These are phyloP conservation scores for Automeris io DNA, from an alignment of 2,888 invertebrate genomes.

Conservation along the genomic window DNA sequence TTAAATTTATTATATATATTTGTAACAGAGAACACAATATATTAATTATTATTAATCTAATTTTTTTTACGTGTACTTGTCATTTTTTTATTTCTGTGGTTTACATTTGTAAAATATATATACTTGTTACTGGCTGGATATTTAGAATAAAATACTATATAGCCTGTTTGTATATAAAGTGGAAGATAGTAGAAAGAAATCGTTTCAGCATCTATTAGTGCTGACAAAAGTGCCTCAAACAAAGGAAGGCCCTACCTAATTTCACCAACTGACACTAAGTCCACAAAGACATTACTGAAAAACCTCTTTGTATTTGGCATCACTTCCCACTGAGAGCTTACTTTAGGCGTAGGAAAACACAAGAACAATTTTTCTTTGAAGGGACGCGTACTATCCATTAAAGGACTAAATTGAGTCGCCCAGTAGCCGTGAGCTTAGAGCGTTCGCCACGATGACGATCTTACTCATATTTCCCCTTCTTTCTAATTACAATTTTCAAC, in stretches of 20 bases:
- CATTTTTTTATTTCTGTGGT: no score
- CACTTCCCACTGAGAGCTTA: background rate
- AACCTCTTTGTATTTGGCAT: background rate
- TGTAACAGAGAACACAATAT: no score
- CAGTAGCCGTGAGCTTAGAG: slow-evolving; percentile 12
- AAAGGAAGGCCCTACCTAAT: background rate
- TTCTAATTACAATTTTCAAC: no score
- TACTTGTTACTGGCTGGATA: no score
- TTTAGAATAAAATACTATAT: no score
- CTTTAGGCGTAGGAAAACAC: slow-evolving; percentile 11
- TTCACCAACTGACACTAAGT: slow-evolving; percentile 2
- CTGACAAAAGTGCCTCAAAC: background rate
- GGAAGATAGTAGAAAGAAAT: no score
- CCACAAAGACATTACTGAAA: background rate
- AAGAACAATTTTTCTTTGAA: slow-evolving; percentile 12
- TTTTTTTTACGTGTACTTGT: no score
- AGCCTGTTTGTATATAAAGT: no score
- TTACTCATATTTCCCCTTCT: background rate
- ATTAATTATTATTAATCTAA: no score
- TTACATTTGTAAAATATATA: no score
- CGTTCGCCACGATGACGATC: slow-evolving; percentile 7
- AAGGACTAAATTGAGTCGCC: slow-evolving; percentile 14
- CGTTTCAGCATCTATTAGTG: no score
- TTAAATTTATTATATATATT: no score
- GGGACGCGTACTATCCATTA: slow-evolving; percentile 15